Evolutionary conservation across 2,888 invertebrate genomes (phyloP), one percentile per base, ranked within the genome.

Genomic region (Loripinus fragilis): DNA sequence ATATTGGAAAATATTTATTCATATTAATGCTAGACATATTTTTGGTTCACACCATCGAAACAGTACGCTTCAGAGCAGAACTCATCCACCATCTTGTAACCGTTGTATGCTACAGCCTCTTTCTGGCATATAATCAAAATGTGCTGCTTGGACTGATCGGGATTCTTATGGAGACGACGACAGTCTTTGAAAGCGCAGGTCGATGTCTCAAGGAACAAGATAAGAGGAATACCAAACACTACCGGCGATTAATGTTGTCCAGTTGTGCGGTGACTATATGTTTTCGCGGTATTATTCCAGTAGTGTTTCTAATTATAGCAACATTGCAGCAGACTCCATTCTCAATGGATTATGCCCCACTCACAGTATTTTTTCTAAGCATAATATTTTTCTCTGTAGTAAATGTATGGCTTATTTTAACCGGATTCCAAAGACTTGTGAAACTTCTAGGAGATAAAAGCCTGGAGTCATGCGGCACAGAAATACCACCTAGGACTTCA

Each of bases 311-410:
- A 33, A 75, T 86, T 15, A 85, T 86, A 25, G 86, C 86, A 0
- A 83, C 87, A 75, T 79, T 84, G 75, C 82, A 82, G 5, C 86
- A 87, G 67, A 82, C 85, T 10, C 88, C 88, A 10, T 87, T 88
- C 48, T 73, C 71, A 7, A 89, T 89, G 89, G 76, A 81, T 15
- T 84, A 86, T 55, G 75, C 83, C 15, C 79, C 87, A 12, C 74
- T 89, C 10, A 86, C 85, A 28, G 71, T 87, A 52, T 89, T 87
- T 65, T 89, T 89, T 68, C 71, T 89, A 8, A 85, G 86, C 68
- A 85, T 87, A 20, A 85, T 88, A 50, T 88, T 89, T 71, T 88
- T 86, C 74, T 86, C 85, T n/a, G 89, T 87, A 30, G 83, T 88
- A 12, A 88, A 88, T 66, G 82, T 88, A 3, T 89, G 89, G 89